These are phyloP conservation scores for Tipula confusa DNA, from an alignment of 2,888 invertebrate genomes.

Conservation along the genomic window DNA sequence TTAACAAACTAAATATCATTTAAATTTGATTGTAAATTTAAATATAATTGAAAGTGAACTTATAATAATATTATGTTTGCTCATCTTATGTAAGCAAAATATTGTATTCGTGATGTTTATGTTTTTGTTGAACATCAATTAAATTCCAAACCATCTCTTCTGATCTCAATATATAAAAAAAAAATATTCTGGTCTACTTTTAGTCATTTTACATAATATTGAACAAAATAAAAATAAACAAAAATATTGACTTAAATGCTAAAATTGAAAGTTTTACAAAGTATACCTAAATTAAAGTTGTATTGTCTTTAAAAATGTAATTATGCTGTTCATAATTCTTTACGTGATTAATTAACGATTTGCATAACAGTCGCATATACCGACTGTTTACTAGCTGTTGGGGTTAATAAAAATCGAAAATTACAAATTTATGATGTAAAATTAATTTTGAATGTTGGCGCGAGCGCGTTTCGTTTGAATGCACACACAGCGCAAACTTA, in stretches of 20 bases:
- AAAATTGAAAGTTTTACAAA: background rate
- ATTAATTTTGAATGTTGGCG: background rate
- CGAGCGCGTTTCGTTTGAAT: background rate
- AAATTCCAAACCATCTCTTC: background rate
- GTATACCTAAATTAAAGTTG: background rate
- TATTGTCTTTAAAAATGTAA: background rate
- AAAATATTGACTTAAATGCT: background rate
- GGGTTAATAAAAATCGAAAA: background rate
- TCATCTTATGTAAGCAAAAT: background rate
- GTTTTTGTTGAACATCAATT: background rate
- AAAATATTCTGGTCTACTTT: background rate
- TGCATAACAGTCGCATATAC: background rate
- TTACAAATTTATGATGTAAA: background rate
- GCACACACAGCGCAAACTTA: background rate
- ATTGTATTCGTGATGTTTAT: background rate
- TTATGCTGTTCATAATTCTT: background rate
- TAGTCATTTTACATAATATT: background rate
- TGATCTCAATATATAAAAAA: background rate
- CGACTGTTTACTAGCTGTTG: background rate
- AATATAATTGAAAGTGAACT: background rate
- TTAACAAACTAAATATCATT: background rate
- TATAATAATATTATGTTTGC: background rate
- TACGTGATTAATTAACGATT: background rate
- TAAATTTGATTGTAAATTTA: background rate
- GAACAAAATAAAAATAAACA: background rate